phyloP scores from a whole-genome alignment of 2,113 vertebrate species.

The Erinaceus europaeus region DNA sequence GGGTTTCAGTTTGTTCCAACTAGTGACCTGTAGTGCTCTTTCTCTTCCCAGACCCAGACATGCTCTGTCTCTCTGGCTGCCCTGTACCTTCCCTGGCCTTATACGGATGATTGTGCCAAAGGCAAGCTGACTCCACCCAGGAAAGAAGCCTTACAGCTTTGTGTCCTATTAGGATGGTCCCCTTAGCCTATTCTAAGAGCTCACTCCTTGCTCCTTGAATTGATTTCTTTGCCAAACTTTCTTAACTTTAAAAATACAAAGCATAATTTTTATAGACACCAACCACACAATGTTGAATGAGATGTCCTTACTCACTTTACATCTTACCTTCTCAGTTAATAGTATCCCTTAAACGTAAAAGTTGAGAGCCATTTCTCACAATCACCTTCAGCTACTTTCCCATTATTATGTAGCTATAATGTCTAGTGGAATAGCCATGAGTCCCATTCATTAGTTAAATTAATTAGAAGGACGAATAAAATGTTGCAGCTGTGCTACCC shows the following conservation, averaged over 20 bases:
- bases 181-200: neutral
- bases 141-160: neutral
- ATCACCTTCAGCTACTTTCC: neutral
- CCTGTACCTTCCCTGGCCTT: constrained; percentile 60
- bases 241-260: neutral
- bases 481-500: neutral
- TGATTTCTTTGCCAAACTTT: neutral
- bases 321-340: neutral
- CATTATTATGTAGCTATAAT: neutral
- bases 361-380: neutral
- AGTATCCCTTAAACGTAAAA: neutral
- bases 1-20: constrained; percentile 80
- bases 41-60: constrained; percentile 62
- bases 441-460: neutral
- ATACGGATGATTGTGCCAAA: constrained; percentile 64
- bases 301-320: neutral
- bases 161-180: neutral
- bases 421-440: neutral
- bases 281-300: neutral
- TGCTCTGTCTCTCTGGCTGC: constrained; percentile 65
- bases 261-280: neutral
- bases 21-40: constrained; percentile 70
- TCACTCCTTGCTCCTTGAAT: neutral
- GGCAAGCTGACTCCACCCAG: constrained; percentile 23
- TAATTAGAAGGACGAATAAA: neutral